Conservation (phyloP, 2,797 vertebrate species). For the Eulemur mongoz region DNA sequence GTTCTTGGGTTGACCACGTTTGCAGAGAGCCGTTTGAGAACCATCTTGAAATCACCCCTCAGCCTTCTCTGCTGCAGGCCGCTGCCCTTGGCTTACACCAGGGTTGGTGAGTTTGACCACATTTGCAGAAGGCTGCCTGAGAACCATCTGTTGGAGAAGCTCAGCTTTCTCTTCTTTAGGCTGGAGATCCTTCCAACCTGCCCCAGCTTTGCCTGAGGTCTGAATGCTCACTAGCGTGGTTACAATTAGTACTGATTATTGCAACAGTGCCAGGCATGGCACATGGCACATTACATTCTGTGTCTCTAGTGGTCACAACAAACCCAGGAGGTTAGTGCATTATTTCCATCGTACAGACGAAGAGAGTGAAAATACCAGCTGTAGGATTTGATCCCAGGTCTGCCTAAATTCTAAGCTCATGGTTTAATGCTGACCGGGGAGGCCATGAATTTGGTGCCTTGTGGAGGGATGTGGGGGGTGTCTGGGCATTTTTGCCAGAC, state of each 20-base stretch:
- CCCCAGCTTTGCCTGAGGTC: neutral
- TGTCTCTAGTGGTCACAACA: neutral
- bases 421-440: neutral
- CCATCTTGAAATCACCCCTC: neutral
- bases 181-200: constrained; percentile 50
- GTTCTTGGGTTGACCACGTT: neutral
- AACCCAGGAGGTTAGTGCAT: constrained; percentile 46
- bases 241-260: neutral
- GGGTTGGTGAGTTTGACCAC: neutral
- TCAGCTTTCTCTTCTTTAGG: neutral
- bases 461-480: neutral
- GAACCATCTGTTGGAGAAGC: constrained; percentile 23
- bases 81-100: neutral
- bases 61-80: neutral
- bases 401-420: neutral
- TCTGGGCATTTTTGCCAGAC: neutral
- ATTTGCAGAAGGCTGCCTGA: neutral
- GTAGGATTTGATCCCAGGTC: neutral
- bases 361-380: neutral
- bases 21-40: neutral
- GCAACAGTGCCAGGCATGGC: neutral
- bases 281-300: neutral
- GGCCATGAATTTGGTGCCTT: neutral
- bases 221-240: neutral
- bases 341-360: neutral